Evolutionary conservation across 2,113 vertebrate genomes (phyloP).

Genomic region (Heterochromis multidens): DNA sequence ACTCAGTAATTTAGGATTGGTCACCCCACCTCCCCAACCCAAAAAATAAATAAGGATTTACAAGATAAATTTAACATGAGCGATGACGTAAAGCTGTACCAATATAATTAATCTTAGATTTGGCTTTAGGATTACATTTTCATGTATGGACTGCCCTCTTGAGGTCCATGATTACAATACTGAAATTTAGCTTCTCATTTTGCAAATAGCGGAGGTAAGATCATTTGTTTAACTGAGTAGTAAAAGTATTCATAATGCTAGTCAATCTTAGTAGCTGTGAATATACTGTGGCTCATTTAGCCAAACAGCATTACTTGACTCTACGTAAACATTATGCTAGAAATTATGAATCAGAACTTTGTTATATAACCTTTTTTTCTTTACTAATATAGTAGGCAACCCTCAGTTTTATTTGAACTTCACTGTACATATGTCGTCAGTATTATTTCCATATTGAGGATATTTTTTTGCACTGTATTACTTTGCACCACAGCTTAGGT

Average conservation of each 20-base stretch:
- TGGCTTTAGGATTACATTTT: background rate
- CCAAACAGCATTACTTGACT: background rate
- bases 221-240: background rate
- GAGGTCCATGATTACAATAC: constrained; percentile 26
- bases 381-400: background rate
- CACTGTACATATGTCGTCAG: background rate
- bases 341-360: background rate
- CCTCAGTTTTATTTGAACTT: background rate
- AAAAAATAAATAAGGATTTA: background rate
- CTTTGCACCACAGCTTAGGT: background rate
- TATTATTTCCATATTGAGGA: background rate
- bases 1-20: background rate
- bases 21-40: background rate
- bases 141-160: constrained; percentile 64
- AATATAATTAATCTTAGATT: background rate
- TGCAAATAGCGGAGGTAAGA: constrained; percentile 13
- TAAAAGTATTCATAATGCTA: background rate
- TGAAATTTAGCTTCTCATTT: constrained; percentile 32
- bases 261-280: background rate
- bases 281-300: background rate
- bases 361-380: background rate
- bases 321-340: constrained; percentile 4
- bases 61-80: background rate
- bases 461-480: background rate
- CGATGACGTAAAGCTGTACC: background rate